Evolutionary conservation across 1,140 invertebrate genomes (phyloP), one percentile per base, ranked within the genome.

Genomic region (Lasioglossum albipes): DNA sequence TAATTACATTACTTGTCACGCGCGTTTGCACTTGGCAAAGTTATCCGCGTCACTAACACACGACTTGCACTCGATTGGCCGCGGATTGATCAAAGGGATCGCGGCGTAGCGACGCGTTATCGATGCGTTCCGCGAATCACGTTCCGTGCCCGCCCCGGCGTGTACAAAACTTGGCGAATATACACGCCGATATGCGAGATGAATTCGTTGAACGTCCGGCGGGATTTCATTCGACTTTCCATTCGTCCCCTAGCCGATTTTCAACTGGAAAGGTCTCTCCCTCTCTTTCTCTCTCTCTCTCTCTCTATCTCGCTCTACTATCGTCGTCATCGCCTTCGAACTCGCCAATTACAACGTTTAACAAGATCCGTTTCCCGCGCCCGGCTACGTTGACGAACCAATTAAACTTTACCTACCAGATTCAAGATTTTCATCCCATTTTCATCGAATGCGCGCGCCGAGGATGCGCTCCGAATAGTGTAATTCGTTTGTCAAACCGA

Each of bases 1-100:
- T 79, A 79, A 79, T 79, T 74, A 49, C 70, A 79, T 79, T 79
- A 79, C 62, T 73, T 79, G 77, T 74, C 77, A 73, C 77, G 70
- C 77, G 77, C 70, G 70, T 79, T 79, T 79, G 77, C 77, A 61
- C 54, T 79, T 70, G 62, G 36, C 77, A 79, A 79, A 79, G 70
- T 70, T 71, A 74, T 73, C 49, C 77, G 77, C 71, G 77, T 79
- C 70, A 54, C 12, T 45, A 45, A 45, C 49, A 79, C 61, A 5
- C 61, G 36, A 49, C 18, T 20, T 54, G 49, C 62, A 66, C 62
- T 57, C 70, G 77, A 79, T 74, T 62, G 62, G 31, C 3, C 18
- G 36, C 27, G 49, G 49, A 74, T 66, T 79, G 77, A 79, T 79
- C 77, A 79, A 79, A 79, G 77, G 69, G 52, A 57, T 31, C 42